Base-by-base conservation (phyloP, 2,797 vertebrate genomes). In the Decapterus maruadsi region DNA sequence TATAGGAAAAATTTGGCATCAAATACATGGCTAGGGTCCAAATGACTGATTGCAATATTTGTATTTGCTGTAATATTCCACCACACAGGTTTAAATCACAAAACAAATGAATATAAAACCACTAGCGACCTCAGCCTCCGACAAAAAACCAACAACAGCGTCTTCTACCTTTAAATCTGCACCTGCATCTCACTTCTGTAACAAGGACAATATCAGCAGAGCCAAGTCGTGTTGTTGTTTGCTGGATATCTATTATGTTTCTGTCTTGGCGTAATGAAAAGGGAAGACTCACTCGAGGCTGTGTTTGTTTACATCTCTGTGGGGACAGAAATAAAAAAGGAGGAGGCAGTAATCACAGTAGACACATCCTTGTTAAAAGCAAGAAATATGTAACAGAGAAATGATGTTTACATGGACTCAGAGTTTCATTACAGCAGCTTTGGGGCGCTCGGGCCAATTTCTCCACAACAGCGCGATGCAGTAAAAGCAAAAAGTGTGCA, bases 241-340 rank as follows among this genome's bases (percentile, higher is more conserved):
- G 10, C 40, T 17, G 56, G 0, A 34, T 70, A 0, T 57, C 65
- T 42, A 42, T 69, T 53, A 16, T 62, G 56, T 63, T 76, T 60
- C 64, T 56, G 45, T 60, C 72, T 55, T 20, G 57, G 51, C 13
- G 36, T 55, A 78, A 78, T 72, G 55, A 72, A 72, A 64, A 42
- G 17, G 0, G 26, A 26, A 62, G 51, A 60, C n/a, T 60, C 26
- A 2, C 73, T 42, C 1, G 17, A 20, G 60, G 80, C 68, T 58
- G 51, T 14, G 10, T 75, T 66, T 75, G 67, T 84, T 84, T 66
- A 66, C 58, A 46, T 87, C 59, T 62, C 62, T 26, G 58, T 43
- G 14, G 72, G 26, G 26, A 26, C 26, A 26, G 3, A 26, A 29
- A 17, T 38, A 60, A 62, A 73, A 60, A 38, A 58, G 2, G 2